Conservation (phyloP, 1,140 invertebrate genomes). For the Trichonephila clavata region DNA sequence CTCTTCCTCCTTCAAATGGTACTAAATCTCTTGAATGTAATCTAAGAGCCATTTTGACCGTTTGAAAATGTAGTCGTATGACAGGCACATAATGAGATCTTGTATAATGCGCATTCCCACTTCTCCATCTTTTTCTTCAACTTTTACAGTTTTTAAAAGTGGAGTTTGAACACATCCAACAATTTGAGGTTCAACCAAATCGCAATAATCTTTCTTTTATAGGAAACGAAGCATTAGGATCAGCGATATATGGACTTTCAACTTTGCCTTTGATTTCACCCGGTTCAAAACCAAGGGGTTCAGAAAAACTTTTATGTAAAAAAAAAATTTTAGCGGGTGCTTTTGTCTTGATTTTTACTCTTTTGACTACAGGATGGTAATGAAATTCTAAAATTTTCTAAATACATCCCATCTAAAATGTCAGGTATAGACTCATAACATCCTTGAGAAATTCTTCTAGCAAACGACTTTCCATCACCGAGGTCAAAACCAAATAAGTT, state of each 20-base stretch:
- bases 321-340: background rate
- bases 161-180: too few species aligned
- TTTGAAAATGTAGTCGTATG: background rate
- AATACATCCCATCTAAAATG: background rate
- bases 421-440: conserved; percentile 9
- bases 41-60: background rate
- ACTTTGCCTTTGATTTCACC: background rate
- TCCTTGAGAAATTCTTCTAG: background rate
- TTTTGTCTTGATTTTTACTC: conserved; percentile 27
- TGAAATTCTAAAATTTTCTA: background rate
- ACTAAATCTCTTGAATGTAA: background rate
- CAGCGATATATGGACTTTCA: too few species aligned
- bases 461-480: background rate
- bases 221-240: too few species aligned
- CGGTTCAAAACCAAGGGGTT: background rate
- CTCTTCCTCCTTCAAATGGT: conserved; percentile 53
- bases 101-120: background rate
- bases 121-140: too few species aligned
- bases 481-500: background rate
- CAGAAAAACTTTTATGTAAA: too few species aligned
- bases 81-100: background rate
- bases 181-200: too few species aligned
- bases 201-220: too few species aligned
- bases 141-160: too few species aligned
- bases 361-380: background rate